Conservation (phyloP, 1,140 invertebrate genomes). For the Chelonus insularis region DNA sequence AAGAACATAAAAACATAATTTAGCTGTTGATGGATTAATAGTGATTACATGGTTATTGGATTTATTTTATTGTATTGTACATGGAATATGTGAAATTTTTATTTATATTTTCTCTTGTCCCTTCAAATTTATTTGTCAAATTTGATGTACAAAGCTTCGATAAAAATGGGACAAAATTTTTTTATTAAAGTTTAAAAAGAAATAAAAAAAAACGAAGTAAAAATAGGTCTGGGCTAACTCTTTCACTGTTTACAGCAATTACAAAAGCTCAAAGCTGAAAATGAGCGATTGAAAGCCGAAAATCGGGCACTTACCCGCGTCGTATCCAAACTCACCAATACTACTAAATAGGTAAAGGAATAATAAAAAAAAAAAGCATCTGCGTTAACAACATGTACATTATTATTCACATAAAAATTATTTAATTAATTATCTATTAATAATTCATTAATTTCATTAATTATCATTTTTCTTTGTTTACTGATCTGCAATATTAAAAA, state of each 20-base stretch:
- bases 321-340: constrained; percentile 93
- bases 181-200: not conserved
- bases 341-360: constrained; percentile 76
- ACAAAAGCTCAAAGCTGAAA: constrained; percentile 96
- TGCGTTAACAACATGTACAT: constrained; percentile 57
- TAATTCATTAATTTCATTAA: no score
- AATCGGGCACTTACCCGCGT: constrained; percentile 92
- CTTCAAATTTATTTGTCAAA: no score
- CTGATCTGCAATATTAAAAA: constrained; percentile 24
- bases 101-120: no score
- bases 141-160: no score
- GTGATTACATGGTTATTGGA: no score
- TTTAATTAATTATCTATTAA: constrained; percentile 44
- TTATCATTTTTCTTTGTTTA: constrained; percentile 42
- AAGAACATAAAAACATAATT: no score
- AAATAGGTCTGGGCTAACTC: constrained; percentile 51
- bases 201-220: constrained; percentile 1
- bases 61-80: no score
- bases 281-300: constrained; percentile 94
- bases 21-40: not conserved
- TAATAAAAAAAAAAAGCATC: constrained; percentile 42
- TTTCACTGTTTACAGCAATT: constrained; percentile 87
- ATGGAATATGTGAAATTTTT: no score
- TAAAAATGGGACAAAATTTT: not conserved
- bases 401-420: constrained; percentile 50